Base-by-base conservation (phyloP, 2,113 vertebrate genomes). In the Shinisaurus crocodilurus region DNA sequence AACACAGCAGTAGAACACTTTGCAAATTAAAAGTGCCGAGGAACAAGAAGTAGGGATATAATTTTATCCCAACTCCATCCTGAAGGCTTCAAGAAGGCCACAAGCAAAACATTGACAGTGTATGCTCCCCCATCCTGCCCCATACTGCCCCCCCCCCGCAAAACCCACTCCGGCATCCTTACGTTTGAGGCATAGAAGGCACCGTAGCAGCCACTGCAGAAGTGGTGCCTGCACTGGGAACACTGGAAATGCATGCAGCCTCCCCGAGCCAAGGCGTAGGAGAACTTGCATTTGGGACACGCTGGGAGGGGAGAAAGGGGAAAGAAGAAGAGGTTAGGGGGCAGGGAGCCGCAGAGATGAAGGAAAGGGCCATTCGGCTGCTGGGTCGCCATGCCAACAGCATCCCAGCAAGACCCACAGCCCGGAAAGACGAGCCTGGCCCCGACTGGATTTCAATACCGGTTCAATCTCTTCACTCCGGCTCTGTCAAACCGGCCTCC, bases 121-220 rank as follows among this genome's bases (percentile, higher is more conserved):
- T 1, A 1, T 0, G 16, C 45, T 18, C 72, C 3, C 27, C 27
- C 40, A 48, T 5, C 37, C 15, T 25, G 3, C 63, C 63, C 20
- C 0, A n/a, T 54, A n/a, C n/a, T n/a, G n/a, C n/a, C n/a, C n/a
- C n/a, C n/a, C n/a, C n/a, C n/a, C n/a, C n/a, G n/a, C n/a, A n/a
- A n/a, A n/a, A n/a, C n/a, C n/a, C n/a, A n/a, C n/a, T n/a, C n/a
- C n/a, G n/a, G n/a, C n/a, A n/a, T n/a, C n/a, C n/a, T 95, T 85
- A 97, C 97, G 25, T 97, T 96, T 70, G 96, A 96, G 90, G 95
- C 95, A 23, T 98, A 95, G 94, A 97, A 98, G 16, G 98, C 93
- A 91, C 98, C 98, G 95, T 98, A 98, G 95, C 98, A 98, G 96
- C 98, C 98, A 57, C 98, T 98, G 97, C 98, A 98, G 97, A 98